A percentile compares a stretch with the other conserved stretches of the same genome.
These are phyloP conservation scores for Pollenia griseotomentosa DNA, from an alignment of 2,888 invertebrate genomes.

Conservation along the genomic window DNA sequence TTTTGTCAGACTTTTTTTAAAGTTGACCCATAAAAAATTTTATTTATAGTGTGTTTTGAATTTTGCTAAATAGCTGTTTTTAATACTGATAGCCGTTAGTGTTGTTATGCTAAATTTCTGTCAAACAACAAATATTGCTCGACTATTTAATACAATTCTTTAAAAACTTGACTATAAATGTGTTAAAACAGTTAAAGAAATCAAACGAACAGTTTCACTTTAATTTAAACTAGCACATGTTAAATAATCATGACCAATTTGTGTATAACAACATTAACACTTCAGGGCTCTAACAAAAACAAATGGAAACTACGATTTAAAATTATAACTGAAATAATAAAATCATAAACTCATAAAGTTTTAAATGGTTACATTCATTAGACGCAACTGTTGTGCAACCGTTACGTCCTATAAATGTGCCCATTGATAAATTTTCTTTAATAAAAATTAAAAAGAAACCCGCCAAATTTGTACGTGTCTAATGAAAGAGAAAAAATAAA, in stretches of 20 bases:
- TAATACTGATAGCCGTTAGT: neutral
- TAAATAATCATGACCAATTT: neutral
- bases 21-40: neutral
- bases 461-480: neutral
- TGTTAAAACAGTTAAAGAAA: too few relatives aligned
- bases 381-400: too few relatives aligned
- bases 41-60: neutral
- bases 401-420: too few relatives aligned
- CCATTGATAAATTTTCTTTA: conserved; percentile 1
- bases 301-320: conserved; percentile 2
- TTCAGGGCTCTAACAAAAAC: neutral
- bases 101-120: neutral
- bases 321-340: conserved; percentile 26
- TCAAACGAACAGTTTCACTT: too few relatives aligned
- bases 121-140: too few relatives aligned
- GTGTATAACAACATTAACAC: neutral
- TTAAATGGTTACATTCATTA: neutral
- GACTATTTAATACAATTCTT: too few relatives aligned
- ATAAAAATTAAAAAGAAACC: neutral
- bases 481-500: neutral
- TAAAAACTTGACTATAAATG: too few relatives aligned
- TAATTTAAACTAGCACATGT: neutral
- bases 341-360: conserved; percentile 20
- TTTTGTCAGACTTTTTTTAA: neutral
- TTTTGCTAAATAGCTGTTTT: neutral